These are phyloP conservation scores for Buathra laborator DNA, from an alignment of 2,888 invertebrate species.

Conservation along the genomic window DNA sequence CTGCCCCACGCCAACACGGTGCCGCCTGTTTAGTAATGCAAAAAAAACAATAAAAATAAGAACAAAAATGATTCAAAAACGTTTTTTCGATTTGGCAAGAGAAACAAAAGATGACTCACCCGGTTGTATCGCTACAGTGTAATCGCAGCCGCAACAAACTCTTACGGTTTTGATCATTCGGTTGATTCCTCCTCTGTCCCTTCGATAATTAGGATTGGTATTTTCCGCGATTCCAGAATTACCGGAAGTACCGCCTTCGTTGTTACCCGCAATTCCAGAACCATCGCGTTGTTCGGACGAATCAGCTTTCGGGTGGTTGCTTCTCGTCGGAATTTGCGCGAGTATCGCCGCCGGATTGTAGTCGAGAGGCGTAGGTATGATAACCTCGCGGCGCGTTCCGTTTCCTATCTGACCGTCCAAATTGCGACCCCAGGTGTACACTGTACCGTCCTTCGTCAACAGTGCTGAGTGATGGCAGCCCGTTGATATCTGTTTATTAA, in stretches of 20 bases:
- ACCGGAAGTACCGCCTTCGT: constrained; percentile 53
- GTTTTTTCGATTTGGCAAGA: neutral
- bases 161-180: constrained; percentile 82
- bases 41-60: neutral
- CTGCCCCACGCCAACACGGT: constrained; percentile 92
- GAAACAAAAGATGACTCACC: constrained; percentile 70
- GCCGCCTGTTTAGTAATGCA: constrained; percentile 83
- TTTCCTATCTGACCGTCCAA: constrained; percentile 95
- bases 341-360: constrained; percentile 83
- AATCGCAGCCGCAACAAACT: constrained; percentile 92
- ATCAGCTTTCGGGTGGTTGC: constrained; percentile 68
- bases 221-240: constrained; percentile 56
- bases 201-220: constrained; percentile 73
- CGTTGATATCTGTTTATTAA: constrained; percentile 85
- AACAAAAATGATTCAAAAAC: neutral
- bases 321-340: constrained; percentile 78
- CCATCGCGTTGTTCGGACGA: constrained; percentile 60
- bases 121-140: constrained; percentile 89
- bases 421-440: constrained; percentile 95
- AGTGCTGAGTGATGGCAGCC: constrained; percentile 95
- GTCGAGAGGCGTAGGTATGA: constrained; percentile 87
- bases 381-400: constrained; percentile 88
- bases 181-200: constrained; percentile 59
- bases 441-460: constrained; percentile 89
- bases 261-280: constrained; percentile 58